Evolutionary conservation across 1,140 invertebrate genomes (phyloP), one percentile per base, ranked within the genome.

Genomic region (Stegodyphus mimosarum): DNA sequence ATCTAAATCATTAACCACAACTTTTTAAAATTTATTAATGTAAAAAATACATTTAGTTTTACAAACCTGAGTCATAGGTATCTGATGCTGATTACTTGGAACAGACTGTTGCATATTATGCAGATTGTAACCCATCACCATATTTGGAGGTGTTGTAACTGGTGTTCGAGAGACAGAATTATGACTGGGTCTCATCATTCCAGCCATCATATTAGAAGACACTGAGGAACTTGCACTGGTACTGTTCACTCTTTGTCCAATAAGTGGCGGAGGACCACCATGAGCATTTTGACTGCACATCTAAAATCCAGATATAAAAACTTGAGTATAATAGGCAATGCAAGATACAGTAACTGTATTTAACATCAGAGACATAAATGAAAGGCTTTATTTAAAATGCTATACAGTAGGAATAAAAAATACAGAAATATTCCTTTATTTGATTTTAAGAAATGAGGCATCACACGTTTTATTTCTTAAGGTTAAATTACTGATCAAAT

Each of bases 11-110:
- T 4, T 15, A 60, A 60, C 1, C 2, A 11, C 13, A 69, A 49
- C 52, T 49, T 64, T 67, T 72, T 87, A 91, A 92, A 91, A 91
- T 92, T 91, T 80, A 83, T 6, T 6, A n/a, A 48, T 18, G 3
- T 33, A 33, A 33, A 33, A 33, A 33, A 33, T 15, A 71, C 6
- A 71, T 33, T 33, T 33, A 33, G 33, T 74, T 51, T 60, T 15
- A 15, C 51, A 67, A 15, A 84, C 81, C 81, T 84, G 81, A 70
- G 51, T 67, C 72, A 84, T 86, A 17, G 78, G 33, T 49, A 77
- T 70, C 74, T 77, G 83, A 66, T 86, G 83, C n/a, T 86, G 83
- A 67, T 72, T 78, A 86, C 60, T 86, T 76, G 75, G 81, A 75
- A 63, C 60, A 53, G 81, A 75, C 48, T 83, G 80, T 73, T 78